Evolutionary conservation across 2,113 vertebrate genomes (phyloP), one percentile per base, ranked within the genome.

Genomic region (Xiphophorus maculatus): DNA sequence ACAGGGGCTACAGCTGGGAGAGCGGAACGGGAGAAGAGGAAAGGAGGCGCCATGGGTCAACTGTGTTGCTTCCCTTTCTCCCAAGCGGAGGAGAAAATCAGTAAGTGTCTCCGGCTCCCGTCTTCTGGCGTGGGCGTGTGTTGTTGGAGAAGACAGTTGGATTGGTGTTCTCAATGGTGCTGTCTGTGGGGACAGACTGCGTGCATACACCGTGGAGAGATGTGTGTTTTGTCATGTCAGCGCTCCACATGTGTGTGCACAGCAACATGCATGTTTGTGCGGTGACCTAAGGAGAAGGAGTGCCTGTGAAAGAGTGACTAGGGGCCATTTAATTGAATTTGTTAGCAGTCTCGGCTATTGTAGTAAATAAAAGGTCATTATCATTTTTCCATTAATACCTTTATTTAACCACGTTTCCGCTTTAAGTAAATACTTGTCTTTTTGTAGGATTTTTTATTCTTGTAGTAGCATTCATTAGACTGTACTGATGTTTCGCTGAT

Each of bases 61-160:
- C 95, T 98, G 76, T 98, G 97, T 96, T 98, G 97, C 93, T 97
- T 98, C 78, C 97, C 96, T 19, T 97, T 98, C 93, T 95, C 96
- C 80, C 92, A 97, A 87, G 94, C 95, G 1, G 96, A 97, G 88
- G 96, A 96, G 73, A 98, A 98, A 93, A 97, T 96, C 96, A 93
- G 97, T 98, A 94, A 97, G 96, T 96, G 83, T 85, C 79, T 84
- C 75, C 71, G 76, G 77, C 81, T 81, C 74, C 74, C 9, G 76
- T 69, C 64, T 69, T 58, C 69, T 51, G 82, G 85, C 63, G 83
- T 90, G 89, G 84, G 87, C 71, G 84, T 76, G 82, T 80, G 84
- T 96, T 74, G 71, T 83, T 40, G 79, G 72, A 80, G 61, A 77
- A 80, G 81, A 69, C 78, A 76, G 60, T 74, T 35, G 72, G 64